These are phyloP conservation scores for Leptobrachium leishanense DNA, from an alignment of 2,113 vertebrate species.

Conservation along the genomic window DNA sequence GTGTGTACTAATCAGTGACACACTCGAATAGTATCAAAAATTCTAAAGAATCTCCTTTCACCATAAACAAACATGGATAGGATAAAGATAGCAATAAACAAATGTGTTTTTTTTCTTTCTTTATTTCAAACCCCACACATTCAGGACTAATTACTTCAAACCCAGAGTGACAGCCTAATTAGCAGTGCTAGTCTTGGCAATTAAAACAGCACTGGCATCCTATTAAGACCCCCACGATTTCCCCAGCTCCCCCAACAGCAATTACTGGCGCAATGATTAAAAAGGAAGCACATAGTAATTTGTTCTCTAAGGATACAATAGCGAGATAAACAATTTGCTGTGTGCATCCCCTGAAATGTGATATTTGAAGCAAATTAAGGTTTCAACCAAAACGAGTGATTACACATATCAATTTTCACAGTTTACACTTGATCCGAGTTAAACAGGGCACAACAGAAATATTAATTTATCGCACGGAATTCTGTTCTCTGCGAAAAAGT, in stretches of 20 bases:
- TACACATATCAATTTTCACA: constrained; percentile 52
- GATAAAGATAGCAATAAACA: neutral
- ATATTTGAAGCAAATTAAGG: constrained; percentile 59
- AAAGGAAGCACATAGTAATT: constrained; percentile 60
- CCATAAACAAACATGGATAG: neutral
- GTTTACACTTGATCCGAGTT: neutral
- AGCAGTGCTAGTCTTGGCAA: constrained; percentile 68
- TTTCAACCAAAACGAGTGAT: constrained; percentile 9
- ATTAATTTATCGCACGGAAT: neutral
- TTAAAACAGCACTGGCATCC: constrained; percentile 68
- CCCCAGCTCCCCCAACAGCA: constrained; percentile 64
- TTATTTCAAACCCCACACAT: constrained; percentile 58
- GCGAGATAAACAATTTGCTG: constrained; percentile 60
- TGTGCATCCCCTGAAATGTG: constrained; percentile 56
- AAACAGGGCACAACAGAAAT: constrained; percentile 14
- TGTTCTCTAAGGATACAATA: constrained; percentile 60
- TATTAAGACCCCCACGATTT: constrained; percentile 69
- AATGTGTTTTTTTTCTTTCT: too few relatives aligned
- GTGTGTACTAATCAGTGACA: too few relatives aligned
- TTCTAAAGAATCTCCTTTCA: neutral
- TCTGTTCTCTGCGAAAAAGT: too few relatives aligned
- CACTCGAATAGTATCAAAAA: too few relatives aligned
- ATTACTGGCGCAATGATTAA: constrained; percentile 66
- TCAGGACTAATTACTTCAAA: constrained; percentile 69
- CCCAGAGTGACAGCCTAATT: constrained; percentile 73